Percentiles rank a stretch among this genome's conserved stretches.
phyloP scores from a whole-genome alignment of 2,888 invertebrate species.

The Aspidapion aeneum region DNA sequence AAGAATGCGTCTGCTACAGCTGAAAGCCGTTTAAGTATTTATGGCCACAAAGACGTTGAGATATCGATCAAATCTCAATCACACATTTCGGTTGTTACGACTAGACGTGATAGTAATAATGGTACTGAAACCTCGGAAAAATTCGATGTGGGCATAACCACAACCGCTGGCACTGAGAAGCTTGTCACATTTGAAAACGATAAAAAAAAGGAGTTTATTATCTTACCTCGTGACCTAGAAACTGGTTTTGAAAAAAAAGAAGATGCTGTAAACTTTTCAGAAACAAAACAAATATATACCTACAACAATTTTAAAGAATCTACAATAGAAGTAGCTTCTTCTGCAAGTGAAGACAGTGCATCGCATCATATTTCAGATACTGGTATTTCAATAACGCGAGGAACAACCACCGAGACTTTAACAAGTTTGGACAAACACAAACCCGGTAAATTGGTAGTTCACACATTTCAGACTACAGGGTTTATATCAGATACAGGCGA shows the following conservation, averaged over 20 bases:
- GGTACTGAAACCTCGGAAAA: constrained; percentile 49
- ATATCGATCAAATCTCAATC: constrained; percentile 55
- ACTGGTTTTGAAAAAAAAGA: constrained; percentile 47
- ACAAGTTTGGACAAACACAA: constrained; percentile 47
- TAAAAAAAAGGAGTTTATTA: constrained; percentile 43
- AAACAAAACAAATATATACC: constrained; percentile 51
- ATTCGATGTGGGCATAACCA: constrained; percentile 49
- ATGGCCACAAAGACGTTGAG: constrained; percentile 53
- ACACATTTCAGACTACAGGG: constrained; percentile 46
- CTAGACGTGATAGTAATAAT: constrained; percentile 44
- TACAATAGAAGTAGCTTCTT: constrained; percentile 39
- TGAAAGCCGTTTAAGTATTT: constrained; percentile 52
- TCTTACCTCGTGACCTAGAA: constrained; percentile 39
- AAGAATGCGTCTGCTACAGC: constrained; percentile 52
- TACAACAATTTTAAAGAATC: constrained; percentile 44
- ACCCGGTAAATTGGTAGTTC: constrained; percentile 41
- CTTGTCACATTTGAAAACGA: constrained; percentile 32
- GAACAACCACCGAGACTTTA: constrained; percentile 48
- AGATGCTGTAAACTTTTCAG: constrained; percentile 52
- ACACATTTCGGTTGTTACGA: constrained; percentile 50
- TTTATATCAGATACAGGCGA: constrained; percentile 50
- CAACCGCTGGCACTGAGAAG: constrained; percentile 46
- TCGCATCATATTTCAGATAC: constrained; percentile 55
- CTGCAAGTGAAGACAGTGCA: constrained; percentile 49
- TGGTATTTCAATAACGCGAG: constrained; percentile 53